Evolutionary conservation across 2,113 vertebrate genomes (phyloP), one percentile per base, ranked within the genome.

Genomic region (Grus americana): DNA sequence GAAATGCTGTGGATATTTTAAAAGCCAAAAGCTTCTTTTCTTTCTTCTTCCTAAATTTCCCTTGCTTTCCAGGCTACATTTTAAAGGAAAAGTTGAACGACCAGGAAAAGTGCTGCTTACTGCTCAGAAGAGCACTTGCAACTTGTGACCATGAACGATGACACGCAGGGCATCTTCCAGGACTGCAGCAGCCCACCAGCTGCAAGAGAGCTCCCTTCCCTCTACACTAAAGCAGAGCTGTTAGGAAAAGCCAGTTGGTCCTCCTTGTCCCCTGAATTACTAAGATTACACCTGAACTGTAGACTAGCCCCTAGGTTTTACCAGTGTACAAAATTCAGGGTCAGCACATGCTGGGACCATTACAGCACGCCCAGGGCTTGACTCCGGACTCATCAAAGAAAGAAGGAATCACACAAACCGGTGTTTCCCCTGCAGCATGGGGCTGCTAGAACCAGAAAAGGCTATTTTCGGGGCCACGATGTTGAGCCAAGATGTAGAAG

Each of bases 381-480:
- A 32, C 40, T 14, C 15, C 0, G 5, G 46, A n/a, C 38, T 5
- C 19, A 16, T 5, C 36, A 5, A 30, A 13, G 23, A 0, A 2
- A 61, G 26, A 38, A 59, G 27, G 27, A 30, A 24, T 30, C 18
- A 4, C 23, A n/a, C 27, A 62, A 27, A 30, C 12, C 1, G 0
- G 22, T 19, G 29, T 6, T 29, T 26, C 36, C 46, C 11, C 46
- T 3, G 1, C 24, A 47, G 52, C n/a, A 11, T 1, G 2, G 27
- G 15, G 34, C n/a, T 67, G 46, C 14, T 12, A 10, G 72, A 50
- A 50, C 34, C 42, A 75, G 4, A 6, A 58, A 42, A 34, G 24
- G 18, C 11, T 24, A 7, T 4, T 62, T 65, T 11, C 0, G 1
- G 46, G 27, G 44, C 20, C 6, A 5, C 2, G 8, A 26, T 12